Conservation (phyloP, 2,888 invertebrate genomes). For the Pheosia gnoma region DNA sequence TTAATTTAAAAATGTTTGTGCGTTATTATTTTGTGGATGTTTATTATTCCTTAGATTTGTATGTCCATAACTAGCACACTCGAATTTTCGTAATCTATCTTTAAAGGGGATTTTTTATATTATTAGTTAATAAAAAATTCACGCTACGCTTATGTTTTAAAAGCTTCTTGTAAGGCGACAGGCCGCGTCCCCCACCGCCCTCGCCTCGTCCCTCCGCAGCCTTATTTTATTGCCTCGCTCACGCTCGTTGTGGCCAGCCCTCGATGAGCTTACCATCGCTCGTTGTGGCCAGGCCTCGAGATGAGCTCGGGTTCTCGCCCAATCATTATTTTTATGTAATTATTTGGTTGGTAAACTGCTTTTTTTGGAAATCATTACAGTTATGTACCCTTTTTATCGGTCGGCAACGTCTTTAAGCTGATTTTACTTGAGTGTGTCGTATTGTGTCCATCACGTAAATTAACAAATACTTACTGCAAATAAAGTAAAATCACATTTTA, state of each 20-base stretch:
- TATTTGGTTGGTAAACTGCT: constrained; percentile 71
- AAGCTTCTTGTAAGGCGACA: constrained; percentile 33
- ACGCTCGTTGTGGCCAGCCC: constrained; percentile 66
- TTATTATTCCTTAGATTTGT: no score
- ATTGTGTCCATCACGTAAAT: constrained; percentile 23
- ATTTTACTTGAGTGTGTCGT: constrained; percentile 40
- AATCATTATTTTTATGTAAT: constrained; percentile 80
- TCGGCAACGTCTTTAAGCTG: constrained; percentile 43
- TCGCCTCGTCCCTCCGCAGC: constrained; percentile 44
- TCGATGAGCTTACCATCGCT: constrained; percentile 72
- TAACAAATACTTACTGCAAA: constrained; percentile 13
- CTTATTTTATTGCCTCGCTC: constrained; percentile 73
- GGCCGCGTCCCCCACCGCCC: constrained; percentile 34
- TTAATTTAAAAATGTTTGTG: no score
- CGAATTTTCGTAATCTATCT: no score
- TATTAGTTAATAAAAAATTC: no score
- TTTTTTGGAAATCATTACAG: constrained; percentile 72
- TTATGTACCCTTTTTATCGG: constrained; percentile 64
- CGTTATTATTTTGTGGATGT: no score
- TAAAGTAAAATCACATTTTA: neutral
- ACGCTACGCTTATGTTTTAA: constrained; percentile 3
- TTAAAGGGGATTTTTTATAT: no score
- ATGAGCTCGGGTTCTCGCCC: constrained; percentile 70
- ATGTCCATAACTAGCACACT: no score
- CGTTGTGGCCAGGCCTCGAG: constrained; percentile 68